Percentiles rank a stretch among this genome's conserved stretches.
Evolutionary conservation across 2,797 vertebrate genomes (phyloP).

Genomic region (Phylloscopus collybita): DNA sequence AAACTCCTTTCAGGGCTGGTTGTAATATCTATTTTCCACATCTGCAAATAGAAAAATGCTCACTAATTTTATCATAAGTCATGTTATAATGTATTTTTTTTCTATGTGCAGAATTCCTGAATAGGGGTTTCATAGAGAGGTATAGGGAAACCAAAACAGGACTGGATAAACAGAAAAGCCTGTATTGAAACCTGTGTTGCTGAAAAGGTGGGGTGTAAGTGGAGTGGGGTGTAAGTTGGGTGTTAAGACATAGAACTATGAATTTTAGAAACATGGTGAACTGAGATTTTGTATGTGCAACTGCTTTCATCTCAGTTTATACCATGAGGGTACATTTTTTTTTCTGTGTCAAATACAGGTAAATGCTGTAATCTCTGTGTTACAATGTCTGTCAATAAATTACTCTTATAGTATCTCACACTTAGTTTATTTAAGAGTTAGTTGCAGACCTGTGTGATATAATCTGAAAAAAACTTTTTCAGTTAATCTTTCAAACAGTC

Average conservation of each 20-base stretch:
- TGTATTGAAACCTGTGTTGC: neutral
- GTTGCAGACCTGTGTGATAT: neutral
- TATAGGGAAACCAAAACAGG: accelerated
- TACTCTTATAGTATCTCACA: neutral
- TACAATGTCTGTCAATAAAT: neutral
- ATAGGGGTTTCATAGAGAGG: neutral
- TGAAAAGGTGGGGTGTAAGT: neutral
- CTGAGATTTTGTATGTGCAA: neutral
- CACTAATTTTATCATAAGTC: neutral
- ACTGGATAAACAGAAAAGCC: neutral
- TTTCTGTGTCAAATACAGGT: neutral
- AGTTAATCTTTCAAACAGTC: neutral
- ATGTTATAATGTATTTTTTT: neutral
- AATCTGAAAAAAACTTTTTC: neutral
- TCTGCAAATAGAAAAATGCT: neutral
- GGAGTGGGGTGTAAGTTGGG: accelerated
- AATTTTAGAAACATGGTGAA: neutral
- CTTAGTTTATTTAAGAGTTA: neutral
- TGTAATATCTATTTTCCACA: neutral
- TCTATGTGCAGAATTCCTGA: neutral
- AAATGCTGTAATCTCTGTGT: neutral
- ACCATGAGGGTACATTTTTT: neutral
- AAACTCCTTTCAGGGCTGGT: neutral
- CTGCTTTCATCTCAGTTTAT: neutral
- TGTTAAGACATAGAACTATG: neutral